Conservation (phyloP, 2,113 vertebrate species). For the Oplegnathus fasciatus region DNA sequence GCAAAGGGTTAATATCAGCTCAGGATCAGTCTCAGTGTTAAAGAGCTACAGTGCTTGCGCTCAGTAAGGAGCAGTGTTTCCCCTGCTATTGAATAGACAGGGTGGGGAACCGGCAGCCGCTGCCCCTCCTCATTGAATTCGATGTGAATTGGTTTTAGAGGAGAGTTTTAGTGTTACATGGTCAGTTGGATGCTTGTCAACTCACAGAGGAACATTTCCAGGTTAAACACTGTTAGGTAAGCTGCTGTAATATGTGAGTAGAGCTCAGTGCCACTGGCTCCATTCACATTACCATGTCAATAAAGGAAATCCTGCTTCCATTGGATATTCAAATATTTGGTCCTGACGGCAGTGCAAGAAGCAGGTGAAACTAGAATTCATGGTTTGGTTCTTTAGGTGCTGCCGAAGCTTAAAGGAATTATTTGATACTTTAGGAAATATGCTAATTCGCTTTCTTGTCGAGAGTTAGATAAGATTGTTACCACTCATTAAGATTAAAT, state of each 20-base stretch:
- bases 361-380: neutral
- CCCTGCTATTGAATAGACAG: slow-evolving; percentile 56
- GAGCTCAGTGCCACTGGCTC: slow-evolving; percentile 27
- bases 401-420: neutral
- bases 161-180: slow-evolving; percentile 30
- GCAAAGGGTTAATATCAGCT: slow-evolving; percentile 56
- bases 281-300: slow-evolving; percentile 19
- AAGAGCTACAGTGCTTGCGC: slow-evolving; percentile 26
- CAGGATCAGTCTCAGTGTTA: slow-evolving; percentile 34
- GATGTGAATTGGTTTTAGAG: slow-evolving; percentile 36
- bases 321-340: slow-evolving; percentile 43
- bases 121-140: slow-evolving; percentile 41
- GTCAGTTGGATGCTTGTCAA: slow-evolving; percentile 54
- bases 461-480: neutral
- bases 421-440: neutral
- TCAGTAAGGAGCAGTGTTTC: slow-evolving; percentile 57
- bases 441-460: neutral
- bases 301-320: slow-evolving; percentile 49
- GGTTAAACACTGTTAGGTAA: slow-evolving; percentile 53
- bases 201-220: slow-evolving; percentile 54
- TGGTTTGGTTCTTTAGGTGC: neutral
- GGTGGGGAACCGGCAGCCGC: slow-evolving; percentile 45
- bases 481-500: neutral
- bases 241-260: slow-evolving; percentile 5
- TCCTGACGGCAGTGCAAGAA: neutral